These are phyloP conservation scores for Hestina assimilis DNA, from an alignment of 1,140 invertebrate genomes.

Conservation along the genomic window DNA sequence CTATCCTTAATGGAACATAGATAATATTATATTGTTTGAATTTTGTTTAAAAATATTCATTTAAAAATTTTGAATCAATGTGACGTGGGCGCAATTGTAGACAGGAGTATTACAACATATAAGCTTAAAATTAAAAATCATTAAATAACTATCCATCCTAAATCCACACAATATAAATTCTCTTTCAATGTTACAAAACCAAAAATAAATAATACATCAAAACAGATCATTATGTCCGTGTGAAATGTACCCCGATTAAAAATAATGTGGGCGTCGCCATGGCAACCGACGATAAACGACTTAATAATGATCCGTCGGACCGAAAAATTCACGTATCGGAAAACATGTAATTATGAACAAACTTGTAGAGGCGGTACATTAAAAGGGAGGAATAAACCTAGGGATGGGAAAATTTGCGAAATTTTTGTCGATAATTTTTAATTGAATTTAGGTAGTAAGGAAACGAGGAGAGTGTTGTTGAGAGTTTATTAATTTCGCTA, in stretches of 20 bases:
- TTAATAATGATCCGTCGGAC: slow-evolving; percentile 64
- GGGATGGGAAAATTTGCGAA: slow-evolving; percentile 17
- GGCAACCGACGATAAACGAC: slow-evolving; percentile 61
- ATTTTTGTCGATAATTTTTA: slow-evolving; percentile 4
- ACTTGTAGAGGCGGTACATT: slow-evolving; percentile 34
- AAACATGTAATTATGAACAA: slow-evolving; percentile 68
- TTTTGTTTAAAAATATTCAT: too few relatives aligned
- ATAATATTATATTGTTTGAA: too few relatives aligned
- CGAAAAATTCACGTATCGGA: slow-evolving; percentile 61
- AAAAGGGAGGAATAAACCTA: slow-evolving; percentile 28
- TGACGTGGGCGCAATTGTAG: too few relatives aligned
- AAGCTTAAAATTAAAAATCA: neutral
- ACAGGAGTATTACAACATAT: too few relatives aligned
- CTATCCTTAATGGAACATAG: too few relatives aligned
- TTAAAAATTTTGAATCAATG: too few relatives aligned
- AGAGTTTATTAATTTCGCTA: too few relatives aligned
- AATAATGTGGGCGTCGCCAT: slow-evolving; percentile 57
- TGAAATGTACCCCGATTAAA: slow-evolving; percentile 40
- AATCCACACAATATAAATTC: too few relatives aligned
- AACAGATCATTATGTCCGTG: slow-evolving; percentile 52
- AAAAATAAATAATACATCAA: slow-evolving; percentile 25
- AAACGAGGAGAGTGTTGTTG: too few relatives aligned
- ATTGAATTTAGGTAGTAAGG: too few relatives aligned
- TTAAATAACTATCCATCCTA: neutral
- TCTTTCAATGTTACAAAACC: neutral